Percentiles rank a stretch among this genome's conserved stretches.
These are phyloP conservation scores for Elymnias hypermnestra DNA, from an alignment of 1,140 invertebrate species.

Conservation along the genomic window DNA sequence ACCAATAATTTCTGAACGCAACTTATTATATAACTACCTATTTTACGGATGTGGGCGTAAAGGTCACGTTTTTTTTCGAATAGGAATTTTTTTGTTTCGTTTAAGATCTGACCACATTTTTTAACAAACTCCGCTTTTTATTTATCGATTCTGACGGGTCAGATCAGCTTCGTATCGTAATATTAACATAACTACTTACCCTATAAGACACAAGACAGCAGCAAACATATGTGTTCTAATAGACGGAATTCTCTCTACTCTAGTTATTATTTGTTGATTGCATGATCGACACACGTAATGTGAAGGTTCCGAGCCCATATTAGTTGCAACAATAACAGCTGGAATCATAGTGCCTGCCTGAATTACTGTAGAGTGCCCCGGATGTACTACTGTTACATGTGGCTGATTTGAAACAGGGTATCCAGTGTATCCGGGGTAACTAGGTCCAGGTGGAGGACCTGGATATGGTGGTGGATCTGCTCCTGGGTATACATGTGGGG, in stretches of 20 bases:
- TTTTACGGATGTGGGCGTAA: no score
- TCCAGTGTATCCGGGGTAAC: conserved; percentile 5
- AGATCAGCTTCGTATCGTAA: no score
- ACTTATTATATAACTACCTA: no score
- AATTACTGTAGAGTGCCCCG: conserved; percentile 16
- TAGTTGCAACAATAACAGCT: conserved; percentile 21
- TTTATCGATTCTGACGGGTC: no score
- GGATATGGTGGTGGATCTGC: conserved; percentile 26
- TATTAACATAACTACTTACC: conserved; percentile 54
- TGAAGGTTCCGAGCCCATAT: conserved; percentile 64
- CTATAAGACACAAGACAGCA: conserved; percentile 75
- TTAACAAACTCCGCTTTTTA: no score
- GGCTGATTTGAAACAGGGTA: conserved; percentile 8
- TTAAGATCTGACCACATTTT: no score
- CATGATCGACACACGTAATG: conserved; percentile 74
- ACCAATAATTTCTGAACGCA: no score
- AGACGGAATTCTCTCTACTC: conserved; percentile 65
- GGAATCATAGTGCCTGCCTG: conserved; percentile 18
- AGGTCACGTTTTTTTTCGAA: no score
- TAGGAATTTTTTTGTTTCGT: no score
- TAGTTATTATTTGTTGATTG: conserved; percentile 65
- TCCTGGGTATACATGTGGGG: conserved; percentile 9
- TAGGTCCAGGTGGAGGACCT: conserved; percentile 2
- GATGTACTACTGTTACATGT: conserved; percentile 17
- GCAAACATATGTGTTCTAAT: conserved; percentile 78